Evolutionary conservation across 2,888 invertebrate species (phyloP).

Genomic region (Scaptomyza caliginosa): DNA sequence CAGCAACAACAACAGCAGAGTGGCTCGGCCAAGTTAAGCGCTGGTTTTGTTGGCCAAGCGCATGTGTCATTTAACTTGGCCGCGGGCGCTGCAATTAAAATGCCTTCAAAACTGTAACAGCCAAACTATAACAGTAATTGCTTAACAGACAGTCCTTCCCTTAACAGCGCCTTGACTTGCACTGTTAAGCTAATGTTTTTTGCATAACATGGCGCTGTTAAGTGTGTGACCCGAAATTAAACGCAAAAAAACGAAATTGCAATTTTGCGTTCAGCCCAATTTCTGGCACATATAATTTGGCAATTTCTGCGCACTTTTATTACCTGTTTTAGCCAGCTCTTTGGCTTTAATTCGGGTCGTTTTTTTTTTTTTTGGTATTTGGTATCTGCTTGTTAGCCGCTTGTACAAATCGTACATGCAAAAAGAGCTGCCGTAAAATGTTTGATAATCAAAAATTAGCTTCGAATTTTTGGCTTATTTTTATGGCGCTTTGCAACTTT

Average conservation of each 20-base stretch:
- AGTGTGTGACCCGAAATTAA: slow-evolving; percentile 64
- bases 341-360: slow-evolving; percentile 35
- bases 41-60: slow-evolving; percentile 36
- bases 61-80: slow-evolving; percentile 71
- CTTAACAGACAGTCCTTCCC: slow-evolving; percentile 23
- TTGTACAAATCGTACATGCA: slow-evolving; percentile 19
- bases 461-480: slow-evolving; percentile 39
- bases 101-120: slow-evolving; percentile 67
- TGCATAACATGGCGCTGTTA: slow-evolving; percentile 32
- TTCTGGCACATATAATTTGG: slow-evolving; percentile 69
- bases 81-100: slow-evolving; percentile 73
- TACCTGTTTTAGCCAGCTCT: slow-evolving; percentile 47
- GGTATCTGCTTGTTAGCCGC: slow-evolving; percentile 1
- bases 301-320: slow-evolving; percentile 56
- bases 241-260: slow-evolving; percentile 63
- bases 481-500: slow-evolving; percentile 42
- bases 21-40: slow-evolving; percentile 36
- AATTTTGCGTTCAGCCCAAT: slow-evolving; percentile 44
- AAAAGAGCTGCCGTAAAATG: slow-evolving; percentile 48
- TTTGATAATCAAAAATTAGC: slow-evolving; percentile 58
- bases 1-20: slow-evolving; percentile 33
- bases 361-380: slow-evolving; percentile 1
- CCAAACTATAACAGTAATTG: slow-evolving; percentile 19
- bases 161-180: slow-evolving; percentile 24
- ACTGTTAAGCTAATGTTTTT: slow-evolving; percentile 15